phyloP scores from a whole-genome alignment of 2,888 invertebrate genomes.

The Polydrusus tereticollis region DNA sequence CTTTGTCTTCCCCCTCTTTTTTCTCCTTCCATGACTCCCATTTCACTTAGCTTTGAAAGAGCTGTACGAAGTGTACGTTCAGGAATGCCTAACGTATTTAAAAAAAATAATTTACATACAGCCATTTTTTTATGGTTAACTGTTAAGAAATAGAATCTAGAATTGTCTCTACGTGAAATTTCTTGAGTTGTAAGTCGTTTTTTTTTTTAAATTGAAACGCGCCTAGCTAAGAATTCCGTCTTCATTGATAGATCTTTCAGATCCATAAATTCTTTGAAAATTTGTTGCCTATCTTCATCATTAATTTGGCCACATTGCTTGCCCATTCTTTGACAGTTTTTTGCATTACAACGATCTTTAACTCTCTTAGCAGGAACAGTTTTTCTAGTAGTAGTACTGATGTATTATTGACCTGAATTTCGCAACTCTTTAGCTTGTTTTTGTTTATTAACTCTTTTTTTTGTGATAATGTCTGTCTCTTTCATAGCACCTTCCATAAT shows the following conservation, averaged over 20 bases:
- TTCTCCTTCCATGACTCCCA: slow-evolving; percentile 28
- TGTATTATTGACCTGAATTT: slow-evolving; percentile 33
- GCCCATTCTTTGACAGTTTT: slow-evolving; percentile 21
- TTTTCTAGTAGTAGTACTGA: slow-evolving; percentile 25
- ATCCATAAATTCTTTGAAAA: slow-evolving; percentile 16
- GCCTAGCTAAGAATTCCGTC: slow-evolving; percentile 36
- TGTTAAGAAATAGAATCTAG: slow-evolving; percentile 19
- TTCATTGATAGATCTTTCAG: slow-evolving; percentile 19
- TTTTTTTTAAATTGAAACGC: not conserved
- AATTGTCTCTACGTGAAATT: slow-evolving; percentile 30
- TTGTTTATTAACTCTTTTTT: slow-evolving; percentile 22
- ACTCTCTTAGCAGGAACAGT: slow-evolving; percentile 15
- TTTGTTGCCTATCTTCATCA: slow-evolving; percentile 21
- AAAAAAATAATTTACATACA: slow-evolving; percentile 32
- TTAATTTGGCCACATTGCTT: slow-evolving; percentile 24
- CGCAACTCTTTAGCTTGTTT: slow-evolving; percentile 17
- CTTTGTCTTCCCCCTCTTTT: slow-evolving; percentile 37
- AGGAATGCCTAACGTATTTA: slow-evolving; percentile 34
- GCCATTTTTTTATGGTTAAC: not conserved
- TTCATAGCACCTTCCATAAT: not conserved
- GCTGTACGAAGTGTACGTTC: slow-evolving; percentile 29
- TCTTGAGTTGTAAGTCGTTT: slow-evolving; percentile 35
- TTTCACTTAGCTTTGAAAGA: slow-evolving; percentile 31
- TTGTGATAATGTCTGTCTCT: too few relatives aligned
- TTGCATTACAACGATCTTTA: slow-evolving; percentile 28